Conservation (phyloP, 2,113 vertebrate species). For the Gallinago media region DNA sequence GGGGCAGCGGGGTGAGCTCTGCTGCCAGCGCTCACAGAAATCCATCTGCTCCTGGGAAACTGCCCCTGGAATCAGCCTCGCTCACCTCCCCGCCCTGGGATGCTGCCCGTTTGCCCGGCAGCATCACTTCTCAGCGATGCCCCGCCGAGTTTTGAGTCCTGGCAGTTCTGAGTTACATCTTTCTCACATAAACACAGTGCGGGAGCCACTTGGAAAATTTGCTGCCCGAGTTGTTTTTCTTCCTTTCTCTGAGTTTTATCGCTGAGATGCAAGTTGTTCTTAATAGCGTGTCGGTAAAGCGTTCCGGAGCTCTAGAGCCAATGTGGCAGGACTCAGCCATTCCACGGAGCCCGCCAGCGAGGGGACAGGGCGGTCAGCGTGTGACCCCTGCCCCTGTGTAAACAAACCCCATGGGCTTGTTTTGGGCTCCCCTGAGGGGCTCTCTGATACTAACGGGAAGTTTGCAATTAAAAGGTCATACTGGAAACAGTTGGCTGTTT, state of each 20-base stretch:
- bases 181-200: neutral
- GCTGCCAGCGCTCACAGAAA: neutral
- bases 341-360: accelerated
- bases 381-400: neutral
- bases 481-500: too few relatives aligned
- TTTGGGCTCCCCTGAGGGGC: accelerated
- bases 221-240: neutral
- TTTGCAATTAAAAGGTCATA: too few relatives aligned
- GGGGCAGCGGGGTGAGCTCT: accelerated
- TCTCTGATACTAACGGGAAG: too few relatives aligned
- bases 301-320: neutral
- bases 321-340: neutral
- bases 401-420: neutral
- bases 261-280: neutral
- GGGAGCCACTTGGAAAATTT: neutral
- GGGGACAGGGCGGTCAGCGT: accelerated
- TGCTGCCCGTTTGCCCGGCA: accelerated
- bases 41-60: neutral
- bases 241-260: neutral
- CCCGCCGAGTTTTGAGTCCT: accelerated
- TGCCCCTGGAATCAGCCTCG: neutral
- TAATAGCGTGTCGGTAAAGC: neutral
- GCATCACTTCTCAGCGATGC: neutral
- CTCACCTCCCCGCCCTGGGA: neutral
- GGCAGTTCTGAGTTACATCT: accelerated